Conservation (phyloP, 2,113 vertebrate genomes). For the Aptenodytes patagonicus region DNA sequence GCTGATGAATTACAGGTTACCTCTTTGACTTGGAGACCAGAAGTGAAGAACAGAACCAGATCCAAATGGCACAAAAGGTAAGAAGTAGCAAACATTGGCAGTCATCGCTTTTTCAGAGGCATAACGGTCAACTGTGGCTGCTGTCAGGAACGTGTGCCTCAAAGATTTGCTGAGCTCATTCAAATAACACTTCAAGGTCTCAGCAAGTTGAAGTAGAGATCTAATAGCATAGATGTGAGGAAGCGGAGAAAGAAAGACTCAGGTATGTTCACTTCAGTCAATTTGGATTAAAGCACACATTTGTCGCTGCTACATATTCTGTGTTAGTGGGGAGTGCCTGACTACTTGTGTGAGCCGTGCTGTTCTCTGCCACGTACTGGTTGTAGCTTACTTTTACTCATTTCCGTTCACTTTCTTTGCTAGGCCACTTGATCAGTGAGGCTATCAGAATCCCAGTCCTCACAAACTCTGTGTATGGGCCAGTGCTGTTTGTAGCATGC, state of each 20-base stretch:
- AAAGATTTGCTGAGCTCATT: not conserved
- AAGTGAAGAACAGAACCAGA: not conserved
- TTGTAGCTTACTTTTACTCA: not conserved
- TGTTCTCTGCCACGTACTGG: not conserved
- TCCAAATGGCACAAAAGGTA: not conserved
- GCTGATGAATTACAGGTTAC: conserved; percentile 34
- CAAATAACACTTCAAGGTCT: not conserved
- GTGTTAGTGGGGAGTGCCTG: not conserved
- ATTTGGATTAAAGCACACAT: not conserved
- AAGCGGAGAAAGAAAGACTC: not conserved
- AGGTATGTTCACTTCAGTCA: not conserved
- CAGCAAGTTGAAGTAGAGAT: not conserved
- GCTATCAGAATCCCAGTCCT: not conserved
- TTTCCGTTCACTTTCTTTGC: not conserved
- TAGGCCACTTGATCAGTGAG: not conserved
- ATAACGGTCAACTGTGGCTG: not conserved
- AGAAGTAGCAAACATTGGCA: not conserved
- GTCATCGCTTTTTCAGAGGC: not conserved
- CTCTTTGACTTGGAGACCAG: not conserved
- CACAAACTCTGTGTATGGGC: not conserved
- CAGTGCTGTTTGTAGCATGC: not conserved
- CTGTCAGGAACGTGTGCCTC: not conserved
- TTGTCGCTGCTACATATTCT: not conserved
- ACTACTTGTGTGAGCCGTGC: not conserved
- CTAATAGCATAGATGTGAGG: not conserved